phyloP scores from a whole-genome alignment of 2,113 vertebrate species.

The Sprattus sprattus region DNA sequence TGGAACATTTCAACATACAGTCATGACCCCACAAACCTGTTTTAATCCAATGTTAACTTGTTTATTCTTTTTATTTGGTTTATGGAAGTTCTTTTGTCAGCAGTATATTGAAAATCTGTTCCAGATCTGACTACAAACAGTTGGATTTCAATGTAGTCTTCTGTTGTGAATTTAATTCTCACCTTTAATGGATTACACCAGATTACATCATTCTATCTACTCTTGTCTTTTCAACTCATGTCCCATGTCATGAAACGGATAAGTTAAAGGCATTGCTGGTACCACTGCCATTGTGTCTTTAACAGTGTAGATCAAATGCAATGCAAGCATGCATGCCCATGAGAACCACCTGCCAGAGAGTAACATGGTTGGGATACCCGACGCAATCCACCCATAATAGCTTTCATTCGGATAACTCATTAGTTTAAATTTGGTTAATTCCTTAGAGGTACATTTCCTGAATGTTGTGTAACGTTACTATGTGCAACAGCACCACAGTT shows the following conservation, averaged over 20 bases:
- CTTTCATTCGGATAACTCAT: background rate
- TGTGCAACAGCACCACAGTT: background rate
- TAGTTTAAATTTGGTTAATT: background rate
- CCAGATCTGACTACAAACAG: too few species aligned
- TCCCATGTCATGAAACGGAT: background rate
- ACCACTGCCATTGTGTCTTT: background rate
- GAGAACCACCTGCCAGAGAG: background rate
- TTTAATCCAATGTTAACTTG: background rate
- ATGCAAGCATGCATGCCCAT: background rate
- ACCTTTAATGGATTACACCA: background rate
- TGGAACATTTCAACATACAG: background rate
- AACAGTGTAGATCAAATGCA: background rate
- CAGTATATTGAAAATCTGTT: too few species aligned
- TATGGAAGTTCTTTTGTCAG: too few species aligned
- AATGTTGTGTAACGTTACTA: background rate
- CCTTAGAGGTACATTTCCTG: background rate
- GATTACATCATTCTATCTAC: background rate
- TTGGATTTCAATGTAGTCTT: background rate
- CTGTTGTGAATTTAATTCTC: background rate
- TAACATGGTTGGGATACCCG: background rate
- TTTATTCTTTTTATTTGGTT: too few species aligned
- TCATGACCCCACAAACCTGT: background rate
- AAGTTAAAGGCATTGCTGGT: background rate
- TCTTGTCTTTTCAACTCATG: background rate
- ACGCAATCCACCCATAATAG: background rate